A percentile compares a stretch with the other conserved stretches of the same genome.
Conservation (phyloP, 2,888 invertebrate genomes). For the Watsonalla cultraria region DNA sequence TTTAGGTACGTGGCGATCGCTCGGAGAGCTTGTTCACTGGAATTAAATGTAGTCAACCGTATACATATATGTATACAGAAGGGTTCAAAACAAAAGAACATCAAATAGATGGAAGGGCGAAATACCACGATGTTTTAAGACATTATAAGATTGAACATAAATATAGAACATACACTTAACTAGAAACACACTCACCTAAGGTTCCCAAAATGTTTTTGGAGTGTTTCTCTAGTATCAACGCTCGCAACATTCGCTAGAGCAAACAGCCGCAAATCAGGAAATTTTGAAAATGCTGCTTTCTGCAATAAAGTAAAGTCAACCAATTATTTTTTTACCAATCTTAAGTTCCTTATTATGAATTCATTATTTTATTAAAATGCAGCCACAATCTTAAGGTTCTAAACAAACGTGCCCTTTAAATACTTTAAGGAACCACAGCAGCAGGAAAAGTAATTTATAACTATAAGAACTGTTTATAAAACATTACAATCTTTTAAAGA, state of each 20-base stretch:
- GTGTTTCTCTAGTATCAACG: constrained; percentile 92
- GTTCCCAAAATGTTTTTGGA: constrained; percentile 91
- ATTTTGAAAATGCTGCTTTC: constrained; percentile 96
- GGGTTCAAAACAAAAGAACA: too few relatives aligned
- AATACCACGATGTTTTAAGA: background rate
- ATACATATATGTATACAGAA: background rate
- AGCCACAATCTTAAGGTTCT: too few relatives aligned
- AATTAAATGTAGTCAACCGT: constrained; percentile 10
- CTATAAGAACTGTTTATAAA: too few relatives aligned
- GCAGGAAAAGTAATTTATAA: too few relatives aligned
- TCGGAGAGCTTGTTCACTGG: constrained; percentile 85
- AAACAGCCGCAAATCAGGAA: constrained; percentile 90
- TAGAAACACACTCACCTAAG: constrained; percentile 70
- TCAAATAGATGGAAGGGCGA: too few relatives aligned
- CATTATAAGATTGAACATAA: background rate
- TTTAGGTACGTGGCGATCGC: constrained; percentile 92
- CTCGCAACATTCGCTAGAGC: constrained; percentile 95
- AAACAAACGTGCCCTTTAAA: too few relatives aligned
- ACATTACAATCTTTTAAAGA: too few relatives aligned
- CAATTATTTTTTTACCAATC: too few relatives aligned
- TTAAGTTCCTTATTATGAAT: too few relatives aligned
- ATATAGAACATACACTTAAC: background rate
- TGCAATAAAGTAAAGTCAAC: constrained; percentile 54
- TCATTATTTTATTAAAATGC: too few relatives aligned
- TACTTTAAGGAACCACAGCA: background rate